phyloP scores from a whole-genome alignment of 2,113 vertebrate genomes.

The Oxyruncus cristatus region DNA sequence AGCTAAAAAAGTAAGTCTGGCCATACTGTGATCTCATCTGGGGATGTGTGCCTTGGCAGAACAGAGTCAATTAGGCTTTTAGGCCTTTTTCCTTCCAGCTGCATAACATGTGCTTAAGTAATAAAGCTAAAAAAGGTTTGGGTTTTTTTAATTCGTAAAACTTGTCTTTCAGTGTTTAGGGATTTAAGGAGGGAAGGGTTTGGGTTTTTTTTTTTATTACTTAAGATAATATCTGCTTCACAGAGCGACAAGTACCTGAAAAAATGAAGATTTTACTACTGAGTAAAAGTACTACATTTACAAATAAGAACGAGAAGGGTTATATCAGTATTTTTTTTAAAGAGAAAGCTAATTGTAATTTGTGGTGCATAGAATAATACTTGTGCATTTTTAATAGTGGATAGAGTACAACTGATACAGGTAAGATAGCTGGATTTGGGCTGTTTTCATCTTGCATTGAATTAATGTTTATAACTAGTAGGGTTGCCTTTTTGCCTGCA shows the following conservation, averaged over 20 bases:
- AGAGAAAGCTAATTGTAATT: not conserved
- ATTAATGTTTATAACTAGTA: not conserved
- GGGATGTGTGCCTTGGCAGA: constrained; percentile 70
- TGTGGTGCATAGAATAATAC: not conserved
- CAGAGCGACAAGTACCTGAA: not conserved
- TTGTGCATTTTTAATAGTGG: not conserved
- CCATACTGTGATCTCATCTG: not conserved
- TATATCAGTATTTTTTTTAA: not conserved
- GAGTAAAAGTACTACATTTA: not conserved
- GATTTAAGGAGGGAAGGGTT: not conserved
- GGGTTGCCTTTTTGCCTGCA: not conserved
- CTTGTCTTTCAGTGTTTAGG: not conserved
- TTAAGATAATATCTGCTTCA: not conserved
- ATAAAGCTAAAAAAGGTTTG: not conserved
- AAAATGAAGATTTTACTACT: not conserved
- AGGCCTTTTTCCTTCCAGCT: constrained; percentile 19
- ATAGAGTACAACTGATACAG: not conserved
- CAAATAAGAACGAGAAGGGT: not conserved
- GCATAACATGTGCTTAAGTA: constrained; percentile 25
- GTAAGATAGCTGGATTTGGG: not conserved
- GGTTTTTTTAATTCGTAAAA: not conserved
- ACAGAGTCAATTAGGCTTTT: not conserved
- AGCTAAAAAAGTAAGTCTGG: constrained; percentile 82
- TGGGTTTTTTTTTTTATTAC: not conserved
- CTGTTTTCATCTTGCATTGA: not conserved